phyloP scores from a whole-genome alignment of 2,888 invertebrate genomes.

The Drosophila bunnanda region DNA sequence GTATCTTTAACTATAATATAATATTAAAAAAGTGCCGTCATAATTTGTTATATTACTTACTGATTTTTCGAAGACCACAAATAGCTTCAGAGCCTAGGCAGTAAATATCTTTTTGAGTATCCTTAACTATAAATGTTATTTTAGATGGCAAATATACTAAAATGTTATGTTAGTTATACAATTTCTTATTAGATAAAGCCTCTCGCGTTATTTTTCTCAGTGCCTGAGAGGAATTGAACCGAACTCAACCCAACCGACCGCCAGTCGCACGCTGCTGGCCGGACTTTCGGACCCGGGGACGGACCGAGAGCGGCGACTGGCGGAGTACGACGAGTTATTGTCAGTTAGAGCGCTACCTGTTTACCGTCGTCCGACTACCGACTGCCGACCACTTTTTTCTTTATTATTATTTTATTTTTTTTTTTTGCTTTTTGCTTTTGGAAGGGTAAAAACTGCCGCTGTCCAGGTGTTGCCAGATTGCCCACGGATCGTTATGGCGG shows the following conservation, averaged over 20 bases:
- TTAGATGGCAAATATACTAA: no score
- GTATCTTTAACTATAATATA: no score
- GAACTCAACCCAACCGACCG: slow-evolving; percentile 60
- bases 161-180: no score
- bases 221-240: slow-evolving; percentile 33
- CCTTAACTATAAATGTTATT: no score
- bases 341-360: slow-evolving; percentile 81
- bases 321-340: slow-evolving; percentile 76
- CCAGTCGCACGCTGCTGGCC: slow-evolving; percentile 74
- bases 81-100: no score
- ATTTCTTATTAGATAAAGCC: neutral
- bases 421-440: slow-evolving; percentile 2
- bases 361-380: slow-evolving; percentile 74
- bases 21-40: no score
- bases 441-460: slow-evolving; percentile 34
- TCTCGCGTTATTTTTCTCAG: neutral
- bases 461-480: slow-evolving; percentile 68
- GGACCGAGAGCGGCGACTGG: slow-evolving; percentile 42
- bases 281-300: slow-evolving; percentile 54
- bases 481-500: slow-evolving; percentile 16
- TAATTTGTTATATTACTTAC: no score
- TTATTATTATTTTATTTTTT: neutral
- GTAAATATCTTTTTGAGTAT: no score
- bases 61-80: no score
- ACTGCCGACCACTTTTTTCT: slow-evolving; percentile 60